Evolutionary conservation across 1,140 invertebrate species (phyloP), one percentile per base, ranked within the genome.

Genomic region (Drosophila dunni): DNA sequence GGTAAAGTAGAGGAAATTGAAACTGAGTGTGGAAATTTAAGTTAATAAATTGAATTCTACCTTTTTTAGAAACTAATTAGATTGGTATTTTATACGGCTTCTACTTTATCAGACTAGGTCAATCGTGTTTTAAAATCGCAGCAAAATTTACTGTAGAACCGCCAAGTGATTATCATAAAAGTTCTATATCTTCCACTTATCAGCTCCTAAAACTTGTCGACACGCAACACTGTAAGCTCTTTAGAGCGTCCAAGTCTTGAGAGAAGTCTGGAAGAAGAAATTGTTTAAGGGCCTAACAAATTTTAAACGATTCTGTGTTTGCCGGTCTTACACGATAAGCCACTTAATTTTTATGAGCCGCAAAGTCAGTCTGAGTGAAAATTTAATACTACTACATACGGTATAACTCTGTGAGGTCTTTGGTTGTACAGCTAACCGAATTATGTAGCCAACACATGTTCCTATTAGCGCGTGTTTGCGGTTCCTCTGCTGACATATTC

Each of bases 401-500:
- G 9, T n/a, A 42, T 4, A 3, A n/a, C 40, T 3, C 13, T 50
- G 48, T 50, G 36, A 15, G 36, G 53, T 53, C 50, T 64, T 81
- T 40, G 78, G 78, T 71, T 45, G 48, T 40, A 73, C 70, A 69
- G 65, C 71, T 68, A 57, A 44, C 7, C 56, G 15, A 73, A 54
- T 46, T 34, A 34, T n/a, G 54, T 46, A 29, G n/a, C 17, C 48
- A 84, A 90, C 84, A 88, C 60, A 80, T 88, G 84, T 88, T 88
- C 77, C 78, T 78, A 89, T 89, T 84, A 88, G 78, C 84, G 85
- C 83, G 81, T 81, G 82, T 81, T 29, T 79, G 75, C 48, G 69
- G 61, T 78, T 85, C 69, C 75, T 68, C 38, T 38, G 0, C 76
- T 79, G 73, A 79, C 77, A 79, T 75, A 63, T 54, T 38, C 13